Conservation (phyloP, 2,797 vertebrate genomes). For the Silurus lanzhouensis region DNA sequence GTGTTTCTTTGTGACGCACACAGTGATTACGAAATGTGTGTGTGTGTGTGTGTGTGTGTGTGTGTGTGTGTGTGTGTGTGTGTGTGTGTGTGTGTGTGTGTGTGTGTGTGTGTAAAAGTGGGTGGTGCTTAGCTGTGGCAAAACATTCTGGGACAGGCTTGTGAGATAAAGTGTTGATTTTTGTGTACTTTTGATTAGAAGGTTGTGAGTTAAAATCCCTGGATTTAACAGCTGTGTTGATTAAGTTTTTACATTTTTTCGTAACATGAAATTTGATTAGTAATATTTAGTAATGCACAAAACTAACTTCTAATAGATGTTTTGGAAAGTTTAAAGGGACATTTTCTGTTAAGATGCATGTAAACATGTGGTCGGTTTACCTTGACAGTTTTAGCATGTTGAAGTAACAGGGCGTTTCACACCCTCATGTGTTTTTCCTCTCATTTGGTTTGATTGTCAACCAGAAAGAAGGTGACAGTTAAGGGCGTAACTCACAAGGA, state of each 20-base stretch:
- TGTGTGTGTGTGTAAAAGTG: neutral
- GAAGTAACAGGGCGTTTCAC: constrained; percentile 16
- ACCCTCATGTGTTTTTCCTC: constrained; percentile 9
- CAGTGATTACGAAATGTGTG: neutral
- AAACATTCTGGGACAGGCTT: neutral
- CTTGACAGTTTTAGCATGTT: neutral
- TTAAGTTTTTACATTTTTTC: neutral
- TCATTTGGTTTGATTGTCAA: constrained; percentile 37
- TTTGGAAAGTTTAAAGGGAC: neutral
- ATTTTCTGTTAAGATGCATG: constrained; percentile 5
- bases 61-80: neutral
- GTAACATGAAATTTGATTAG: neutral
- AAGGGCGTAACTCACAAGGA: constrained; percentile 67
- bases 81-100: neutral
- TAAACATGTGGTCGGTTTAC: neutral
- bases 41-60: neutral
- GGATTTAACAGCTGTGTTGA: neutral
- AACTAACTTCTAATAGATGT: neutral
- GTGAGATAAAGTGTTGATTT: neutral
- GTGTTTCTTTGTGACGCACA: neutral
- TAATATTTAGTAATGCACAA: neutral
- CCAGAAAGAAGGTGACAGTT: constrained; percentile 68
- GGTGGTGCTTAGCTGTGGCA: neutral
- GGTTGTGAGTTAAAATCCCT: neutral
- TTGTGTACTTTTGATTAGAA: too few relatives aligned